These are phyloP conservation scores for Crax fasciolata DNA, from an alignment of 2,797 vertebrate genomes.

Conservation along the genomic window DNA sequence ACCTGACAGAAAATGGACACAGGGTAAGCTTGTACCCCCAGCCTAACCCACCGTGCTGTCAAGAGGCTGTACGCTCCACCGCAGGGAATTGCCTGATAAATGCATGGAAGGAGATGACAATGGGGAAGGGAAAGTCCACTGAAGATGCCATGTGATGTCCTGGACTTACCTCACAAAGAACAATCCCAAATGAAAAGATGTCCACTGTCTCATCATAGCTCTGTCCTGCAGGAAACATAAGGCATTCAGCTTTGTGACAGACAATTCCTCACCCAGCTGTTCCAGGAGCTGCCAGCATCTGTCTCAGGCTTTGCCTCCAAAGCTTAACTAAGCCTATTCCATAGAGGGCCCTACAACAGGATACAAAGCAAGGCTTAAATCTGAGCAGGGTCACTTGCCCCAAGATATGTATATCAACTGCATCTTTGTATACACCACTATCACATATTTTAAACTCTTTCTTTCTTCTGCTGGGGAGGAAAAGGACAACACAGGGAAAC, in stretches of 20 bases:
- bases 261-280: background rate
- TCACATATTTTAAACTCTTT: background rate
- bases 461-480: background rate
- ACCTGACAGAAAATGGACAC: background rate
- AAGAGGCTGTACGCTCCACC: background rate
- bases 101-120: background rate
- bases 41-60: background rate
- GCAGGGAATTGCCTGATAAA: background rate
- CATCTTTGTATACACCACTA: background rate
- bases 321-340: background rate
- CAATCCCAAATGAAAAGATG: slow-evolving; percentile 95
- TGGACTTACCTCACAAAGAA: slow-evolving; percentile 92
- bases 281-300: background rate
- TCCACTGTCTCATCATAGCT: slow-evolving; percentile 96
- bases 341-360: background rate
- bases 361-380: slow-evolving; percentile 1
- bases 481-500: background rate
- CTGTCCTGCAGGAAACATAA: slow-evolving; percentile 86
- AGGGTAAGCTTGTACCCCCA: background rate
- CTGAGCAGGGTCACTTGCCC: background rate
- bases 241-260: background rate
- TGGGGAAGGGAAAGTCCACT: background rate
- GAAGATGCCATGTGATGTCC: background rate
- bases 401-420: background rate
- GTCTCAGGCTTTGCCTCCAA: background rate